Evolutionary conservation across 35 echinoderm and acorn worm genomes (phyloP).

Genomic region (Apostichopus californicus): DNA sequence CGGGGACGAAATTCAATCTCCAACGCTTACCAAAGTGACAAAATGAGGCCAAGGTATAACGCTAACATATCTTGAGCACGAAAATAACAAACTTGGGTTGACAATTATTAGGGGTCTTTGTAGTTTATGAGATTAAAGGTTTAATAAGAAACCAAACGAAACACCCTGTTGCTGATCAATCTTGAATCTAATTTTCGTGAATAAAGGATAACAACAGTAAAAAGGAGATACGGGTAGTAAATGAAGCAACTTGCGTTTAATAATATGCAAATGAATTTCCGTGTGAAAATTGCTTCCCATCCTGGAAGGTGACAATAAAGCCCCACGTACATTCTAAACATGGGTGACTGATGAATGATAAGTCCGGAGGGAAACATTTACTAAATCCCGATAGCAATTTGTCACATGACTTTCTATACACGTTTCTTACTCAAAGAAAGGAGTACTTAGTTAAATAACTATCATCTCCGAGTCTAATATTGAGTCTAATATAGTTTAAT

Average conservation of each 20-base stretch:
- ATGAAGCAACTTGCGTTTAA: background rate
- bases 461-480: no score
- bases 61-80: background rate
- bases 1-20: conserved; percentile 25
- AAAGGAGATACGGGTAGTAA: background rate
- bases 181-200: background rate
- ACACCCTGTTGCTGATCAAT: background rate
- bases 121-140: conserved; percentile 1
- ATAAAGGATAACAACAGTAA: background rate
- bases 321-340: no score
- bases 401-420: no score
- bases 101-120: background rate
- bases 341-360: no score
- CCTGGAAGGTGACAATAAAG: background rate
- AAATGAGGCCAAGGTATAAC: conserved; percentile 29
- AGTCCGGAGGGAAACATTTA: no score
- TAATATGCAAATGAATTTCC: background rate
- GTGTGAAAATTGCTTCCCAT: background rate
- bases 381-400: no score
- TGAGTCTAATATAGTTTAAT: no score
- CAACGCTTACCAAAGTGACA: conserved; percentile 31
- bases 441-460: no score
- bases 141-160: background rate
- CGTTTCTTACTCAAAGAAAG: no score
- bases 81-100: background rate